Percentiles rank a stretch among this genome's conserved stretches.
Evolutionary conservation across 1,140 invertebrate species (phyloP).

Genomic region (Uloborus diversus): DNA sequence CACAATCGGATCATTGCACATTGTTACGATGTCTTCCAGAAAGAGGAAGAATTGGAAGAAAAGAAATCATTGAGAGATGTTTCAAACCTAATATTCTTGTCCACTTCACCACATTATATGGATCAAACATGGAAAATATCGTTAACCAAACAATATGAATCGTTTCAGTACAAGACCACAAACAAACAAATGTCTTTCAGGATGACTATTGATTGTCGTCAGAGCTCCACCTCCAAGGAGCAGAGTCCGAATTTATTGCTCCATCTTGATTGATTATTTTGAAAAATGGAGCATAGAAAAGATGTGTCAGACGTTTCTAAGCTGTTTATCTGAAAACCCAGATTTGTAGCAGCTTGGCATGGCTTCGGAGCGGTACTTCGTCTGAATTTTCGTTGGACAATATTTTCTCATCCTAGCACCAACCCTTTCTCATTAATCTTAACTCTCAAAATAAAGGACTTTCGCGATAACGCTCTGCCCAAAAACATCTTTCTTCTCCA

Average conservation of each 20-base stretch:
- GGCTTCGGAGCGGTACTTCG: conserved; percentile 4
- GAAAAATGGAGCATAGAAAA: conserved; percentile 44
- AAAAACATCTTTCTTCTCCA: conserved; percentile 48
- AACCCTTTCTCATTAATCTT: conserved; percentile 11
- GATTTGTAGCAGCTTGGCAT: conserved; percentile 50
- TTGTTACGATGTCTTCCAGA: too few relatives aligned
- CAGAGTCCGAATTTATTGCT: conserved; percentile 48
- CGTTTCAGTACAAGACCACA: conserved; percentile 18
- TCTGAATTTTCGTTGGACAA: conserved; percentile 5
- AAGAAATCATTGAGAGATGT: too few relatives aligned
- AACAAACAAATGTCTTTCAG: conserved; percentile 30
- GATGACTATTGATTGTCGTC: conserved; percentile 25
- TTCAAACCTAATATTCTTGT: too few relatives aligned
- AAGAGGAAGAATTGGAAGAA: too few relatives aligned
- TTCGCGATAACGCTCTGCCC: conserved; percentile 25
- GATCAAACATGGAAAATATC: conserved; percentile 30
- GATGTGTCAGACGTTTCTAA: conserved; percentile 38
- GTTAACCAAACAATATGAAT: conserved; percentile 26
- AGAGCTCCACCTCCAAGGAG: conserved; percentile 12
- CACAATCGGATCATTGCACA: too few relatives aligned
- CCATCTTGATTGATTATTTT: conserved; percentile 51
- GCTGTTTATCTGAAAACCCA: conserved; percentile 41
- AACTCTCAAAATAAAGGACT: conserved; percentile 37
- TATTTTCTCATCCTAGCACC: conserved; percentile 32
- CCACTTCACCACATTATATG: too few relatives aligned